Evolutionary conservation across 2,113 vertebrate genomes (phyloP).

Genomic region (Arenaria interpres): DNA sequence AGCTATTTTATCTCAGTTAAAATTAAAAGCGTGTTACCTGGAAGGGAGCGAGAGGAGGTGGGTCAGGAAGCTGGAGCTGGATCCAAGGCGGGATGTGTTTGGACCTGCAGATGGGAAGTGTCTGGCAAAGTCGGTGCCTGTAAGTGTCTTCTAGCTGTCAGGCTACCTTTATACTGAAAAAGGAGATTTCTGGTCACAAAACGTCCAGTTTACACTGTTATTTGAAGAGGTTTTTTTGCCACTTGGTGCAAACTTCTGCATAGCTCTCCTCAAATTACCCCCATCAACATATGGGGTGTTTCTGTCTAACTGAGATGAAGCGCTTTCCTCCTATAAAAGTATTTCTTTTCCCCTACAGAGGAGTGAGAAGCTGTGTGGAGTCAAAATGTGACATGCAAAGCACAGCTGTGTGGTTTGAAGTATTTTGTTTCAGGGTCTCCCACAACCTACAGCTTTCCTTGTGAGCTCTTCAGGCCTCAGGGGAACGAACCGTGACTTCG

Average conservation of each 20-base stretch:
- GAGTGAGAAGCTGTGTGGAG: background rate
- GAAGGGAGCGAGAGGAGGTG: conserved; percentile 3
- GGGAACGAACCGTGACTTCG: rapidly evolving
- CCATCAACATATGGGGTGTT: background rate
- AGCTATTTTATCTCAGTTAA: conserved; percentile 1
- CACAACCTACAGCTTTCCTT: background rate
- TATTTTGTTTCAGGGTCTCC: background rate
- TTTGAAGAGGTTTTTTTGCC: background rate
- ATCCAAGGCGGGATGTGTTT: background rate
- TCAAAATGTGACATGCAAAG: background rate
- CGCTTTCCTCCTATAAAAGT: background rate
- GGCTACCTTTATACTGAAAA: background rate
- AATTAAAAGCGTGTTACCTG: conserved; percentile 5
- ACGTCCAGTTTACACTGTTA: background rate
- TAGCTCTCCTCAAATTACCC: background rate
- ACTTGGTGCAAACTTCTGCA: background rate
- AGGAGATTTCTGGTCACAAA: background rate
- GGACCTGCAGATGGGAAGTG: background rate
- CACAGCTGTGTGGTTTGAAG: background rate
- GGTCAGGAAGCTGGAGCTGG: background rate
- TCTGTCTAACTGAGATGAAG: background rate
- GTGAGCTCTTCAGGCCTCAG: background rate
- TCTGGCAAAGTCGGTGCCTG: background rate
- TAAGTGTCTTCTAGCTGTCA: background rate
- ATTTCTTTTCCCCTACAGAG: background rate